Conservation (phyloP, 2,888 invertebrate species). For the Thereva nobilitata region DNA sequence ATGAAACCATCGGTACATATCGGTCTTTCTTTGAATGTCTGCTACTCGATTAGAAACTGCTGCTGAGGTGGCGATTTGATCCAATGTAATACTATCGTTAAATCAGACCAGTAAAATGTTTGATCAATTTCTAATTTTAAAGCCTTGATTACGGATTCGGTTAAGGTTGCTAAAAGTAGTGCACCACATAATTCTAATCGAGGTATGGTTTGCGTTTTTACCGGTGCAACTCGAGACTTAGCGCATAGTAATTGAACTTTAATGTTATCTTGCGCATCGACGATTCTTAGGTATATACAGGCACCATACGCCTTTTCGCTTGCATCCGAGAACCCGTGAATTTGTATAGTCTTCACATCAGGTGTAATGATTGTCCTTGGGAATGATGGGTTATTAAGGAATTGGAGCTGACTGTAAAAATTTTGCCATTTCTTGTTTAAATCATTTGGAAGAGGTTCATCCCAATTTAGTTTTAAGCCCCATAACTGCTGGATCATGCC, state of each 20-base stretch:
- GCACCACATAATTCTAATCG: constrained; percentile 48
- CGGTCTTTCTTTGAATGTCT: neutral
- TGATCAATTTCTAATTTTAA: too few relatives aligned
- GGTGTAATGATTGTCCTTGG: neutral
- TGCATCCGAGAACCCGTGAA: constrained; percentile 36
- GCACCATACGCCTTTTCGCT: constrained; percentile 24
- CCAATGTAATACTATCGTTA: neutral
- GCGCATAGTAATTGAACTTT: too few relatives aligned
- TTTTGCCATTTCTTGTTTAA: too few relatives aligned
- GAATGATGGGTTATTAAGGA: neutral
- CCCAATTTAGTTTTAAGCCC: too few relatives aligned
- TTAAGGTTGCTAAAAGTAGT: neutral
- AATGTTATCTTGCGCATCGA: neutral
- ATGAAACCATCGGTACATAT: neutral
- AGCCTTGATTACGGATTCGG: neutral
- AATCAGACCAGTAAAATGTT: constrained; percentile 1
- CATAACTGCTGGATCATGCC: too few relatives aligned
- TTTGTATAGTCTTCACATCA: neutral
- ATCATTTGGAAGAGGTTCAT: too few relatives aligned
- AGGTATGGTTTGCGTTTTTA: constrained; percentile 44
- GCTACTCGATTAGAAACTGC: neutral
- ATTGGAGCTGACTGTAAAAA: too few relatives aligned
- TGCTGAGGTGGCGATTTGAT: neutral
- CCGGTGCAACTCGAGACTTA: constrained; percentile 32
- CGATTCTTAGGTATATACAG: constrained; percentile 7